Evolutionary conservation across 2,888 invertebrate genomes (phyloP).

Genomic region (Ceratothoa steindachneri): DNA sequence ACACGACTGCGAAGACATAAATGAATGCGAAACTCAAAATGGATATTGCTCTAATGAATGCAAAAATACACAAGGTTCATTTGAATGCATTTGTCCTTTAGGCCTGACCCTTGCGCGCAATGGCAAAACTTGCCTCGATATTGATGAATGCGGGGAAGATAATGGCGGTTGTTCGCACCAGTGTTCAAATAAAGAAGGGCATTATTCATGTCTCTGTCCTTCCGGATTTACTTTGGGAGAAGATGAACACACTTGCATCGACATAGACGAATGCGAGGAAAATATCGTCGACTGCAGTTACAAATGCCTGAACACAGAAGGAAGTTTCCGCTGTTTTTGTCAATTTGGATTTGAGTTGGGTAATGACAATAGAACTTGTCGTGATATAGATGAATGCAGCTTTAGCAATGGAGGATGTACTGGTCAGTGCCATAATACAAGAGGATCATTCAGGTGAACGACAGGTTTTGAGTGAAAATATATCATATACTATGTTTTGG

Average conservation of each 20-base stretch:
- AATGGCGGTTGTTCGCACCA: constrained; percentile 61
- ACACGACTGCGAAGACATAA: constrained; percentile 57
- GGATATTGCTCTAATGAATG: constrained; percentile 62
- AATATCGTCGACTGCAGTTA: constrained; percentile 60
- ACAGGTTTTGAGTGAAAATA: neutral
- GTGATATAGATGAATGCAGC: constrained; percentile 53
- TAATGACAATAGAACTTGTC: constrained; percentile 50
- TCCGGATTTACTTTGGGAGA: constrained; percentile 56
- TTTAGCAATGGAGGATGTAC: constrained; percentile 50
- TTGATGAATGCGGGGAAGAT: constrained; percentile 62
- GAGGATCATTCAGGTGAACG: constrained; percentile 50
- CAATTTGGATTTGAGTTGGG: constrained; percentile 43
- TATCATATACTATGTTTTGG: neutral
- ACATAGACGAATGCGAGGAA: constrained; percentile 53
- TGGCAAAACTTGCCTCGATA: constrained; percentile 55
- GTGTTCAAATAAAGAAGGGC: constrained; percentile 57
- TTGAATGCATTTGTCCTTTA: constrained; percentile 35
- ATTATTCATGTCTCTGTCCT: constrained; percentile 61
- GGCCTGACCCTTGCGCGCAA: constrained; percentile 35
- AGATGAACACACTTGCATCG: constrained; percentile 48
- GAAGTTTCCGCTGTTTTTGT: constrained; percentile 48
- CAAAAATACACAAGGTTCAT: constrained; percentile 54
- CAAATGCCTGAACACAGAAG: constrained; percentile 57
- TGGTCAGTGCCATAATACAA: constrained; percentile 51
- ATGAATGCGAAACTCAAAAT: constrained; percentile 61